Evolutionary conservation across 2,888 invertebrate genomes (phyloP).

Genomic region (Parnassius glacialis): DNA sequence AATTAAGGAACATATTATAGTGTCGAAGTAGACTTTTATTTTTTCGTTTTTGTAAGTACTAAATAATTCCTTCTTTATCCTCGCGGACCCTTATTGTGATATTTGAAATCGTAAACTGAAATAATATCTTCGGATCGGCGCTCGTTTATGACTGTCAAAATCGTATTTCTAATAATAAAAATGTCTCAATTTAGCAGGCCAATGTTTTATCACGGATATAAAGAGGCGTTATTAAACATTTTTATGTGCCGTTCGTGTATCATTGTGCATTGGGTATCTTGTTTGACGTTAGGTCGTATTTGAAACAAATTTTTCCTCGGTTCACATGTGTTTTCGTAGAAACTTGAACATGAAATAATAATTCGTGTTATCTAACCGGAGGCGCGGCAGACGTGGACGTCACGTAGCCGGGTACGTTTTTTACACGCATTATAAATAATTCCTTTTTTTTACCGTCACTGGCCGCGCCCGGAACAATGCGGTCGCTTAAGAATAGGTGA

Average conservation of each 20-base stretch:
- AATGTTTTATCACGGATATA: conserved; percentile 71
- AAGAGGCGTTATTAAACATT: conserved; percentile 64
- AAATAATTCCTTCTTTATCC: conserved; percentile 39
- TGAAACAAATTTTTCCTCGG: conserved; percentile 25
- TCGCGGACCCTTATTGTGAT: conserved; percentile 53
- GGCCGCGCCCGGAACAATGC: conserved; percentile 1
- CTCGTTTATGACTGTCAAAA: conserved; percentile 74
- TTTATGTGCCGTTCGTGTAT: conserved; percentile 56
- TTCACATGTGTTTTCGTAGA: conserved; percentile 41
- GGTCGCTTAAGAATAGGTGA: conserved; percentile 12
- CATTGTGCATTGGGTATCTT: conserved; percentile 47
- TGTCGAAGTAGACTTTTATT: background rate
- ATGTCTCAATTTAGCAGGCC: conserved; percentile 74
- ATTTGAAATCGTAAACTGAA: conserved; percentile 68
- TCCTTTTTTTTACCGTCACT: conserved; percentile 29
- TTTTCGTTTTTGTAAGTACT: background rate
- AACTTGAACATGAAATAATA: conserved; percentile 56
- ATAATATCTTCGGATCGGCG: conserved; percentile 66
- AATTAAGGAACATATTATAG: too few relatives aligned
- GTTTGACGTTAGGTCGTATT: conserved; percentile 31
- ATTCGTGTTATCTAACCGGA: conserved; percentile 58
- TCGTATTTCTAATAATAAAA: conserved; percentile 78
- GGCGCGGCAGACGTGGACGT: conserved; percentile 45
- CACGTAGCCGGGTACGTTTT: conserved; percentile 42
- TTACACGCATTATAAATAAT: conserved; percentile 54